Evolutionary conservation across 2,797 vertebrate species (phyloP).

Genomic region (Manis pentadactyla): DNA sequence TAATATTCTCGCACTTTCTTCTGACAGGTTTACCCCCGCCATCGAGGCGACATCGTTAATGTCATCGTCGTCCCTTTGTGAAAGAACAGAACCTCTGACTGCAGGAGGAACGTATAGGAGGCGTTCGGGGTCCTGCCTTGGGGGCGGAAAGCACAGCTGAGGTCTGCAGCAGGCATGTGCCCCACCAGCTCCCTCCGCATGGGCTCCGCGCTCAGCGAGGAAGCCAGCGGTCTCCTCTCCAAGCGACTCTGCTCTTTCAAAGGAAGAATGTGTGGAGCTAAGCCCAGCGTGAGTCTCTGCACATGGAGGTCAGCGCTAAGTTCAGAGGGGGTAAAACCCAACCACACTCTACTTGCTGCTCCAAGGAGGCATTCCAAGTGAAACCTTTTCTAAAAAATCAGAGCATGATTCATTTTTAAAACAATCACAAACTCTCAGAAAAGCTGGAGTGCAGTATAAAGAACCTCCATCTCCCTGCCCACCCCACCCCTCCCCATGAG

Average conservation of each 20-base stretch:
- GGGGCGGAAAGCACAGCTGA: neutral
- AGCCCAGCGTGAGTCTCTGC: rapidly evolving
- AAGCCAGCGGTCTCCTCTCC: neutral
- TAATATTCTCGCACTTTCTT: slow-evolving; percentile 96
- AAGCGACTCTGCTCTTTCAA: neutral
- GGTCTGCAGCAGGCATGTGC: rapidly evolving
- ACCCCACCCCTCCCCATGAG: rapidly evolving
- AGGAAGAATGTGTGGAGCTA: rapidly evolving
- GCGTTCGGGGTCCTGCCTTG: too few relatives aligned
- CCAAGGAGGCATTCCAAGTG: neutral
- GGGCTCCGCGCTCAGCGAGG: rapidly evolving
- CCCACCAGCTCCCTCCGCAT: rapidly evolving
- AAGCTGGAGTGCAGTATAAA: rapidly evolving
- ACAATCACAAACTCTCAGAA: neutral
- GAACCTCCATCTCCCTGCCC: too few relatives aligned
- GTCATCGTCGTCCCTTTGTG: slow-evolving; percentile 95
- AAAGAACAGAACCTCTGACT: neutral
- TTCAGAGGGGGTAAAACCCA: neutral
- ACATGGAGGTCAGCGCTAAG: rapidly evolving
- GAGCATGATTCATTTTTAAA: neutral
- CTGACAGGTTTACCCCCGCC: slow-evolving; percentile 96
- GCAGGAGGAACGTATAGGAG: rapidly evolving
- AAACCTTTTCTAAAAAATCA: neutral
- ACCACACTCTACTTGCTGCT: neutral
- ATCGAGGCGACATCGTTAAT: slow-evolving; percentile 97